These are phyloP conservation scores for Zaprionus bogoriensis DNA, from an alignment of 2,888 invertebrate species.

Conservation along the genomic window DNA sequence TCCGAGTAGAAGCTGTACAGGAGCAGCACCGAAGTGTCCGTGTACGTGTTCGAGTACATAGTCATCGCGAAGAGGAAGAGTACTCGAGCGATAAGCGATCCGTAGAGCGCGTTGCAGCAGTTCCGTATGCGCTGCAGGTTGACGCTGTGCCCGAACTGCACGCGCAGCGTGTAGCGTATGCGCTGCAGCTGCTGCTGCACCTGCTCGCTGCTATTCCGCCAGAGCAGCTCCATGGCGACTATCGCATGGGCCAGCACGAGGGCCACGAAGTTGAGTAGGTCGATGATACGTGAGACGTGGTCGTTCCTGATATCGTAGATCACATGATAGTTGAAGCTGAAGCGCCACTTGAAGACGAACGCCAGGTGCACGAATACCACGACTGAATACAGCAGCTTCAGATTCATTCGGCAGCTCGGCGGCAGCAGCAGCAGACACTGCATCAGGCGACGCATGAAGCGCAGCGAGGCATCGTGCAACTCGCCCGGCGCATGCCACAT, in stretches of 20 bases:
- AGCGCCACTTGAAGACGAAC: slow-evolving; percentile 23
- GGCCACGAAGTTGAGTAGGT: slow-evolving; percentile 40
- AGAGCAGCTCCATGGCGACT: slow-evolving; percentile 46
- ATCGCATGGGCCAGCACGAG: slow-evolving; percentile 31
- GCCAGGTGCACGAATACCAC: slow-evolving; percentile 1
- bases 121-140: slow-evolving; percentile 26
- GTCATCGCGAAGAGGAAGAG: not conserved
- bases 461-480: slow-evolving; percentile 52
- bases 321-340: slow-evolving; percentile 41
- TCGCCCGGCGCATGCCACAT: slow-evolving; percentile 51
- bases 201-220: slow-evolving; percentile 38
- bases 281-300: slow-evolving; percentile 57
- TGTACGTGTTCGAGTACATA: not conserved
- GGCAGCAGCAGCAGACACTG: slow-evolving; percentile 52
- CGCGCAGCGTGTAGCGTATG: slow-evolving; percentile 26
- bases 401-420: not conserved
- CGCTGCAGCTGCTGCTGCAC: slow-evolving; percentile 46
- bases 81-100: not conserved
- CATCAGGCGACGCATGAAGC: slow-evolving; percentile 51
- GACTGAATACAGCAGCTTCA: slow-evolving; percentile 32
- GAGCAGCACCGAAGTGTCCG: slow-evolving; percentile 7
- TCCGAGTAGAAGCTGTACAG: slow-evolving; percentile 62
- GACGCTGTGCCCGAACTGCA: slow-evolving; percentile 36
- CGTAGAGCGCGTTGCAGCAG: slow-evolving; percentile 36
- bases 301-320: slow-evolving; percentile 51